phyloP scores from a whole-genome alignment of 2,797 vertebrate species.

The Melanotaenia maccullochi region DNA sequence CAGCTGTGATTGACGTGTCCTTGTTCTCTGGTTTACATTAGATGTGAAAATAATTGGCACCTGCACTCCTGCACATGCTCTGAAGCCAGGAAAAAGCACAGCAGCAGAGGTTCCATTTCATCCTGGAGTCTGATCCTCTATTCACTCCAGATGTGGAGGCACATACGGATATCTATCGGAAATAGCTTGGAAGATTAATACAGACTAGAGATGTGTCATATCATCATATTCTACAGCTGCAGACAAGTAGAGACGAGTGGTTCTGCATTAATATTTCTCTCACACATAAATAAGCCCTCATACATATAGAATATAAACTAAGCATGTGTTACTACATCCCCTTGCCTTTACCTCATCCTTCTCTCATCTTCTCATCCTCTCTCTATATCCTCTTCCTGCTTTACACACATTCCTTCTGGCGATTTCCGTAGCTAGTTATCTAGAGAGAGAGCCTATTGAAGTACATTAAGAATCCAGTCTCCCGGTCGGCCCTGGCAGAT shows the following conservation, averaged over 20 bases:
- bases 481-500: slow-evolving; percentile 55
- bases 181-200: slow-evolving; percentile 54
- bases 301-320: slow-evolving; percentile 54
- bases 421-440: slow-evolving; percentile 61
- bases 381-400: slow-evolving; percentile 42
- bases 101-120: slow-evolving; percentile 60
- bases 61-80: slow-evolving; percentile 66
- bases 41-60: slow-evolving; percentile 78
- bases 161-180: slow-evolving; percentile 47
- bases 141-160: slow-evolving; percentile 72
- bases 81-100: slow-evolving; percentile 42
- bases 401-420: slow-evolving; percentile 48
- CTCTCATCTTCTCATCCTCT: slow-evolving; percentile 55
- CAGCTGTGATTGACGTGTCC: slow-evolving; percentile 69
- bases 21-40: slow-evolving; percentile 77
- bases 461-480: slow-evolving; percentile 66
- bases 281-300: slow-evolving; percentile 41
- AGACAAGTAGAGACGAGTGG: slow-evolving; percentile 31
- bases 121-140: slow-evolving; percentile 56
- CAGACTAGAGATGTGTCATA: slow-evolving; percentile 47
- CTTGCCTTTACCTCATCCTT: slow-evolving; percentile 51
- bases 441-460: slow-evolving; percentile 61
- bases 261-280: slow-evolving; percentile 49
- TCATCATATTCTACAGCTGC: slow-evolving; percentile 44
- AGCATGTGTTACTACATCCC: slow-evolving; percentile 17